Evolutionary conservation across 2,113 vertebrate genomes (phyloP), one percentile per base, ranked within the genome.

Genomic region (Hemicordylus capensis): DNA sequence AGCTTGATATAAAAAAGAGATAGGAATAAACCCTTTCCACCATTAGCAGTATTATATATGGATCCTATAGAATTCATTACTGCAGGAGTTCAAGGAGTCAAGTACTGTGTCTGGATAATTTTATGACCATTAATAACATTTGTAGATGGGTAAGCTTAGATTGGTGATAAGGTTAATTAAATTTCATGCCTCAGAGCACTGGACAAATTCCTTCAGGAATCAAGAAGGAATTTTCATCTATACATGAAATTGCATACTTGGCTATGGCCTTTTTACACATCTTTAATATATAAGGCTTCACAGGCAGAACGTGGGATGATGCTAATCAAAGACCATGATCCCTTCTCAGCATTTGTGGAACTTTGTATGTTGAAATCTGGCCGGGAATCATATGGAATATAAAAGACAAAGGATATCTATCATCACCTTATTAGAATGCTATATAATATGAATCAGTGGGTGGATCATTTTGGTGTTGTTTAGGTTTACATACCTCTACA

Each of bases 121-220:
- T 95, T 93, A 95, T 92, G 88, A 81, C 42, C 86, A 88, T 91
- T 91, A 92, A 88, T 94, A 94, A 94, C 92, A 94, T 93, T 85
- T 88, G 85, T 84, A 93, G 92, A 91, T 90, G 84, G 88, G 87
- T 73, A 86, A 93, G 85, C n/a, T 2, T 64, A 90, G 89, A 85
- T 90, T 92, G 91, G 92, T 91, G 88, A 77, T 75, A 92, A 94
- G 92, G 94, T 95, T 94, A 95, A 94, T 94, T 94, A 93, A 87
- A 92, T 93, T 94, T 93, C 85, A 92, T 85, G 67, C 86, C 89
- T 93, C 70, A 10, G 4, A 81, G 70, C 61, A 92, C 91, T 91
- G 90, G 92, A 92, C 76, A 89, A 66, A 90, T 73, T 90, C 79
- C 89, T 93, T 15, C 76, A 83, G 66, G 63, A 69, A 39, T 69